Evolutionary conservation across 1,140 invertebrate species (phyloP), one percentile per base, ranked within the genome.

Genomic region (Diachasmimorpha longicaudata): DNA sequence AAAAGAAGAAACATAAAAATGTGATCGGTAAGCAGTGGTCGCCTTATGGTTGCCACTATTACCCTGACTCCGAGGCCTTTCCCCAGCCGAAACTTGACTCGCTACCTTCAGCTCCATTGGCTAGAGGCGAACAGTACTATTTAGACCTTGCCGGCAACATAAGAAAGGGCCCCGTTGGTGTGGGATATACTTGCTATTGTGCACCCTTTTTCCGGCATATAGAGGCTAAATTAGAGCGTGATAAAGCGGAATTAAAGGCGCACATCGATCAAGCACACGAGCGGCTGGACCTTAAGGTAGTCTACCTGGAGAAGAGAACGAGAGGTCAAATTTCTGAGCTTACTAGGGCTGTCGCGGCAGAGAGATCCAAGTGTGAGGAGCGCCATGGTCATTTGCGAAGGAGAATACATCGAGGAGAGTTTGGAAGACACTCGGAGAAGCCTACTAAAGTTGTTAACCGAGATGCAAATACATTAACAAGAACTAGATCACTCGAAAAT

Each of bases 111-210:
- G 96, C 97, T 85, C 95, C 96, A 0, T 88, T 98, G 0, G 92
- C 92, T 78, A 93, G 94, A 79, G 97, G 97, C 16, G 96, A 98
- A 85, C 96, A 98, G 83, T 98, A 98, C 87, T 99, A 95, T 87
- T 90, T 98, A 70, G 97, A 99, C 86, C 90, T 99, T 71, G 96
- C 96, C n/a, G 97, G 97, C 3, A 98, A 98, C 84, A 97, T 99
- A 71, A 93, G 96, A 79, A 98, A 98, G 88, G 97, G 97, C 5
- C 96, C 96, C 0, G 93, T 97, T 10, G 96, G 96, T 0, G 94
- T 96, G 9, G 95, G 95, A 0, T 95, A 96, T 81, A 94, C 94
- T 0, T 96, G 95, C 84, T 95, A 95, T 81, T 95, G 94, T 84
- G 93, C 92, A 0, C 94, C 95, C 4, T 94, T 97, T 81, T 95